Conservation (phyloP, 2,888 invertebrate species). For the Lasioglossum vierecki region DNA sequence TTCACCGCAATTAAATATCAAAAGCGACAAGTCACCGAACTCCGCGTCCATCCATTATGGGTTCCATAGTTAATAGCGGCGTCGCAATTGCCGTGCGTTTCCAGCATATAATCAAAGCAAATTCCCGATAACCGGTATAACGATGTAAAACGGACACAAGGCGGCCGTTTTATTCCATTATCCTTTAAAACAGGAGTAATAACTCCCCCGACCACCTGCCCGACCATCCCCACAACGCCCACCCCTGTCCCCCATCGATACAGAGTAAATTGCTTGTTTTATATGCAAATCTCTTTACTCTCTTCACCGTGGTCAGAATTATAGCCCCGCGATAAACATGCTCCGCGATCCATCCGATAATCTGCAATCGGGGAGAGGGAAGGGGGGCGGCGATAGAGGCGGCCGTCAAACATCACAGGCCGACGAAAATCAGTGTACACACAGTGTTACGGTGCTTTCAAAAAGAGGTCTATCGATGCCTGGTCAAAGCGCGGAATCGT, state of each 20-base stretch:
- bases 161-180: conserved; percentile 61
- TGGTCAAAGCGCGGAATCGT: conserved; percentile 1
- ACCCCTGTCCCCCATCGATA: conserved; percentile 21
- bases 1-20: conserved; percentile 48
- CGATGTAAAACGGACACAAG: conserved; percentile 62
- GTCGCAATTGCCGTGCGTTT: conserved; percentile 46
- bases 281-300: conserved; percentile 67
- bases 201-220: conserved; percentile 23
- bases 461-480: conserved; percentile 1
- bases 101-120: conserved; percentile 57
- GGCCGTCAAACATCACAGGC: conserved; percentile 27
- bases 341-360: conserved; percentile 53
- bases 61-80: conserved; percentile 32
- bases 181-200: conserved; percentile 60
- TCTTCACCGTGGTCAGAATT: conserved; percentile 54
- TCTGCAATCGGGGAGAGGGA: conserved; percentile 43
- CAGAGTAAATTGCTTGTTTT: conserved; percentile 66
- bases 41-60: conserved; percentile 38
- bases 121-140: conserved; percentile 55
- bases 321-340: conserved; percentile 63
- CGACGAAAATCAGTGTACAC: conserved; percentile 30
- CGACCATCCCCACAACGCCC: not conserved
- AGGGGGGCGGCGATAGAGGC: not conserved
- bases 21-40: conserved; percentile 19
- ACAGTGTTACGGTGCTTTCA: conserved; percentile 23